Conservation (phyloP, 2,113 vertebrate species). For the Nothocercus nigrocapillus region DNA sequence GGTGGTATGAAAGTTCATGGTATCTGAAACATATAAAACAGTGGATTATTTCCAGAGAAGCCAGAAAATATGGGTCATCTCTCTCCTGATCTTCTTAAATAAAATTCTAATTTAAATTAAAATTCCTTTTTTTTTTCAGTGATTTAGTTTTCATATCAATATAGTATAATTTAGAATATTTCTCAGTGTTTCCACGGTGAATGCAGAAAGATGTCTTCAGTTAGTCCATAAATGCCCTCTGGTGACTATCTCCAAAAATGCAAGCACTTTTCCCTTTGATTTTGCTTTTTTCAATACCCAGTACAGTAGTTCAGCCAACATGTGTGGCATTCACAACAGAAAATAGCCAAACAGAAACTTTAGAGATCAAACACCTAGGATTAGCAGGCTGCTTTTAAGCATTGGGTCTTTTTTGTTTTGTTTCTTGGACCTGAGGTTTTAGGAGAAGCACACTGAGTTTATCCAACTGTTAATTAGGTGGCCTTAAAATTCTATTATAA, state of each 20-base stretch:
- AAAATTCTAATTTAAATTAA: constrained; percentile 6
- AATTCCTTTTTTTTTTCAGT: constrained; percentile 33
- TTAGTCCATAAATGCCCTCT: constrained; percentile 86
- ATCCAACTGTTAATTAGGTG: not conserved
- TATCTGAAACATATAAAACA: not conserved
- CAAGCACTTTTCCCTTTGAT: constrained; percentile 56
- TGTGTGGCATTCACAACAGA: not conserved
- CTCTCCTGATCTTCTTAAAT: not conserved
- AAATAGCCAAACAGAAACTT: not conserved
- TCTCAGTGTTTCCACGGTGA: constrained; percentile 49
- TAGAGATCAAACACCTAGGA: not conserved
- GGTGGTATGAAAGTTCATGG: not conserved
- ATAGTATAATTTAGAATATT: constrained; percentile 35
- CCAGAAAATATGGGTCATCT: not conserved
- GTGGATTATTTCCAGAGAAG: not conserved
- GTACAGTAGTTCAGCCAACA: not conserved
- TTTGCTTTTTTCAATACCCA: not conserved
- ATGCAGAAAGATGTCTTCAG: constrained; percentile 66
- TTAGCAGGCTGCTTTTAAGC: not conserved
- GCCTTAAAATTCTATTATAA: not conserved
- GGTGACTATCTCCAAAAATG: constrained; percentile 80
- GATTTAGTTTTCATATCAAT: constrained; percentile 42
- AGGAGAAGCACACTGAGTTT: not conserved
- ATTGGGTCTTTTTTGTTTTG: not conserved
- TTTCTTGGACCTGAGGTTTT: not conserved